Conservation (phyloP, 2,888 invertebrate genomes). For the Chironomus riparius region DNA sequence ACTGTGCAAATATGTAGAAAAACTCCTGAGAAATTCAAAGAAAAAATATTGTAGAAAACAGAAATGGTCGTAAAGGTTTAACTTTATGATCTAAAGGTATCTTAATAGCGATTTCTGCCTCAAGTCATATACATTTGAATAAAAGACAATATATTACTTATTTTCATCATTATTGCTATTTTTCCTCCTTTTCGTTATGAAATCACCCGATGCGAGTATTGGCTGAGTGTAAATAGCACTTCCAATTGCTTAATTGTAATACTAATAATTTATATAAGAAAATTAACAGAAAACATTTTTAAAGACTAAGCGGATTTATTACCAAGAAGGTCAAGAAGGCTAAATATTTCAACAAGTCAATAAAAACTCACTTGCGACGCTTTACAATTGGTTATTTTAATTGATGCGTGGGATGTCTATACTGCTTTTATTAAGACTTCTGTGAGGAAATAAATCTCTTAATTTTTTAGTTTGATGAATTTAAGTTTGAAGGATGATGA, state of each 20-base stretch:
- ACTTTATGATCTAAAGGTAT: not conserved
- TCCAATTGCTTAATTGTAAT: not conserved
- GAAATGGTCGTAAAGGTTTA: not conserved
- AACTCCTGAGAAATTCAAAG: no score
- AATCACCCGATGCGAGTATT: not conserved
- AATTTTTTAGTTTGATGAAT: no score
- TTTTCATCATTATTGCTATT: no score
- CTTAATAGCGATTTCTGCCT: not conserved
- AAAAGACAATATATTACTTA: no score
- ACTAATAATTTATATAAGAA: not conserved
- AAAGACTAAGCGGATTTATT: not conserved
- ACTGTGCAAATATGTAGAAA: no score
- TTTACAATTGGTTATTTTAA: not conserved
- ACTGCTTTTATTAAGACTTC: not conserved
- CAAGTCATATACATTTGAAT: not conserved
- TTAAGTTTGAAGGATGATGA: no score
- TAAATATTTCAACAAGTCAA: not conserved
- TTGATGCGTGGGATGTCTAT: no score
- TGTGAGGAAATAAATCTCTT: not conserved
- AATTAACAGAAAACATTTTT: not conserved
- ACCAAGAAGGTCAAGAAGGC: slow-evolving; percentile 4
- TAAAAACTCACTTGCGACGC: not conserved
- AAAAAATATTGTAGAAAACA: no score
- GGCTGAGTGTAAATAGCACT: not conserved
- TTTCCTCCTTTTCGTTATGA: no score